phyloP scores from a whole-genome alignment of 2,113 vertebrate species.

The Orthonyx spaldingii region DNA sequence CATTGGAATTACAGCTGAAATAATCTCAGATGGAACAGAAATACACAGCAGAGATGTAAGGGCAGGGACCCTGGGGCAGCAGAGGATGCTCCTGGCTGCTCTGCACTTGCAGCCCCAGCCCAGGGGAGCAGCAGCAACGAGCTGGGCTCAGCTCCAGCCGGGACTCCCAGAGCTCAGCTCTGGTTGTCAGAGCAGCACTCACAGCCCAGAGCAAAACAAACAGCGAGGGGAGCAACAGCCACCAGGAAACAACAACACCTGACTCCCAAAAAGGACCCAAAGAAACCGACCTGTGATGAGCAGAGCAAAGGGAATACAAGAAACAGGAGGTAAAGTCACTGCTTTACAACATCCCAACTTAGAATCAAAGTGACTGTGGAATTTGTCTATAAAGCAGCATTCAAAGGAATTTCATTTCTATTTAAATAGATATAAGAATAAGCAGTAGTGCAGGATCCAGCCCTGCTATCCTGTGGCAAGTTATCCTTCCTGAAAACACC shows the following conservation, averaged over 20 bases:
- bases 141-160: neutral
- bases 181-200: neutral
- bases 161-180: neutral
- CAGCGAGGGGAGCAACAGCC: neutral
- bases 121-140: neutral
- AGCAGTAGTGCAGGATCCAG: fast-evolving
- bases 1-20: neutral
- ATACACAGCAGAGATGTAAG: neutral
- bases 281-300: fast-evolving
- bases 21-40: fast-evolving
- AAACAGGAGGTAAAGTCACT: neutral
- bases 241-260: neutral
- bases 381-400: neutral
- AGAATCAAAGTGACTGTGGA: no score
- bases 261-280: neutral
- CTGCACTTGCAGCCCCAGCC: neutral
- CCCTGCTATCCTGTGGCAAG: neutral
- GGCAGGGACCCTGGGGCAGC: fast-evolving
- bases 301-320: fast-evolving
- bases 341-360: neutral
- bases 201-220: neutral
- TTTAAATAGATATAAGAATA: fast-evolving
- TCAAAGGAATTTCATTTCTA: neutral
- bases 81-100: neutral
- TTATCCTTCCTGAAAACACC: neutral